Conservation (phyloP, 2,888 invertebrate genomes). For the Drosophila mettleri region DNA sequence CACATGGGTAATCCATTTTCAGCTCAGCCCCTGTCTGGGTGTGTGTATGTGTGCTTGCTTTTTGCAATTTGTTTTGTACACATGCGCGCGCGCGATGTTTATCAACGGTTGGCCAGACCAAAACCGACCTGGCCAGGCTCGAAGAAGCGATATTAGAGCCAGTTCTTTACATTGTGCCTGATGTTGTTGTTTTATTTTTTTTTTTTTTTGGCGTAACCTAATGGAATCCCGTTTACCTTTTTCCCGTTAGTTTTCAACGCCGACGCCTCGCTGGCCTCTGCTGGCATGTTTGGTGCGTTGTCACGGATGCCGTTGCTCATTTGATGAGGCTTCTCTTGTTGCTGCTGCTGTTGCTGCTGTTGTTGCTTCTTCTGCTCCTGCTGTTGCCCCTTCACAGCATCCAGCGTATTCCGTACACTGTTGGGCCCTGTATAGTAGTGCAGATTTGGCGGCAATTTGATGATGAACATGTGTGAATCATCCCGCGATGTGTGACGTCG, state of each 20-base stretch:
- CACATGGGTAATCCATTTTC: constrained; percentile 77
- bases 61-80: constrained; percentile 76
- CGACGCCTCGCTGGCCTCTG: constrained; percentile 62
- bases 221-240: constrained; percentile 84
- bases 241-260: constrained; percentile 84
- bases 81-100: constrained; percentile 73
- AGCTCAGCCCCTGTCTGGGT: constrained; percentile 23
- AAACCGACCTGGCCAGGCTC: constrained; percentile 23
- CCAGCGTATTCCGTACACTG: constrained; percentile 62
- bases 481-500: constrained; percentile 89
- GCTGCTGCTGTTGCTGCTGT: constrained; percentile 27
- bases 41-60: constrained; percentile 11
- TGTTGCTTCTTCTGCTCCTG: constrained; percentile 28
- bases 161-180: constrained; percentile 54
- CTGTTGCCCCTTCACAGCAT: constrained; percentile 43
- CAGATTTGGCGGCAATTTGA: constrained; percentile 93
- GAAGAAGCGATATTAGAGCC: constrained; percentile 50
- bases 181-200: constrained; percentile 2
- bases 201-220: constrained; percentile 71
- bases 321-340: constrained; percentile 18
- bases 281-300: constrained; percentile 55
- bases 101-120: constrained; percentile 51
- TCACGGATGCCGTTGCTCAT: constrained; percentile 40
- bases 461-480: constrained; percentile 94
- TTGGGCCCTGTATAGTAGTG: constrained; percentile 91